A percentile compares a stretch with the other conserved stretches of the same genome.
Conservation (phyloP, 2,888 invertebrate species). For the Eilema caniola region DNA sequence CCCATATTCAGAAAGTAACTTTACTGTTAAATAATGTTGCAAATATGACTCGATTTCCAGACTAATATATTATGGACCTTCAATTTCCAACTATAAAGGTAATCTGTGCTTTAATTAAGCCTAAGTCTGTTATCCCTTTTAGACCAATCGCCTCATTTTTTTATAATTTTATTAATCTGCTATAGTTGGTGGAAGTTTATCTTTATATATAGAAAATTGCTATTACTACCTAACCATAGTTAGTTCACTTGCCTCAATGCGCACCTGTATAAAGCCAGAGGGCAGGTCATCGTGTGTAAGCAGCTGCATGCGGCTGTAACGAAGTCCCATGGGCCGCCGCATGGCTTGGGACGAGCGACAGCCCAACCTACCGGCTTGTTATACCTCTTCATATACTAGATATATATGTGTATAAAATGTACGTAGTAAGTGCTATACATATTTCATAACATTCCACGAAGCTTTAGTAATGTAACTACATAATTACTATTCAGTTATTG, state of each 20-base stretch:
- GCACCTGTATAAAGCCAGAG: not conserved
- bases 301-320: constrained; percentile 55
- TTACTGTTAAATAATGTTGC: too few species aligned
- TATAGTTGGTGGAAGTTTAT: not conserved
- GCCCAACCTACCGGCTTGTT: constrained; percentile 16
- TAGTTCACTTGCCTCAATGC: not conserved
- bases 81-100: too few species aligned
- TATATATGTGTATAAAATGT: not conserved
- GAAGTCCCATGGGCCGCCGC: constrained; percentile 51
- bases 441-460: not conserved
- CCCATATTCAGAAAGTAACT: too few species aligned
- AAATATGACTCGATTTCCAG: too few species aligned
- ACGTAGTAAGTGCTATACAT: not conserved
- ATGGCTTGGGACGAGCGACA: constrained; percentile 18
- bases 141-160: too few species aligned
- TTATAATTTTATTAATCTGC: too few species aligned
- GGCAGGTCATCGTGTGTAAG: constrained; percentile 39
- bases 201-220: not conserved
- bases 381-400: constrained; percentile 15
- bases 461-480: too few species aligned
- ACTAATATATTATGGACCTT: too few species aligned
- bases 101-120: too few species aligned
- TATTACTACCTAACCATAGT: not conserved
- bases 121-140: too few species aligned
- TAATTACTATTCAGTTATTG: too few species aligned